Base-by-base conservation (phyloP, 2,797 vertebrate species). In the Arnoldichthys spilopterus region DNA sequence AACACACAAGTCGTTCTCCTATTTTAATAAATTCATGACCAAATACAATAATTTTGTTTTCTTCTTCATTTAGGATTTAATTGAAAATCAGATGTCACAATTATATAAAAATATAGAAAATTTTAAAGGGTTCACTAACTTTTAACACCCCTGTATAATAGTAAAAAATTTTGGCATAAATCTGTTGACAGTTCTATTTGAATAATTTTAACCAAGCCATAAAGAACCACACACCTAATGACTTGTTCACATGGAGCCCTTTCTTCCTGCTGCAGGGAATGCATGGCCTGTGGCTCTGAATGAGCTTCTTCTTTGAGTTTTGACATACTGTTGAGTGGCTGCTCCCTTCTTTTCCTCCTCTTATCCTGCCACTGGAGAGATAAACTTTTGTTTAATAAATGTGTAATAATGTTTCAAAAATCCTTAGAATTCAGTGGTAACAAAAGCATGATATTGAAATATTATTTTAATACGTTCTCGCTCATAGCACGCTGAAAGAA, bases 361-460 rank as follows among this genome's bases (percentile, higher is more conserved):
- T 92, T 88, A 87, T 72, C 91, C 94, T 95, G 86, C 79, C 85
- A 86, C 77, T 87, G 87, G 89, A 47, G 13, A 47, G 43, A 1
- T 0, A 15, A 13, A 47, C 8, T n/a, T n/a, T n/a, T n/a, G n/a
- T n/a, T n/a, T n/a, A n/a, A n/a, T n/a, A n/a, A n/a, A n/a, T n/a
- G n/a, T n/a, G n/a, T n/a, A n/a, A n/a, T 82, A 89, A 84, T 87
- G 88, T 79, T 34, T 64, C 34, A 13, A 58, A 28, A 18, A 0
- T 34, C 18, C 13, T 47, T 47, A 16, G 43, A 47, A 16, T 7
- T 40, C 37, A 40, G 43, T 47, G 43, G 15, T 47, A 47, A 47
- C 3, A 53, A 53, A 53, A 53, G 18, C 6, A 53, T n/a, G n/a
- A n/a, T 2, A 53, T 26, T 26, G 3, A 13, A 56, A 26, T 28